Conservation (phyloP, 2,888 invertebrate genomes). For the Junonia oenone region DNA sequence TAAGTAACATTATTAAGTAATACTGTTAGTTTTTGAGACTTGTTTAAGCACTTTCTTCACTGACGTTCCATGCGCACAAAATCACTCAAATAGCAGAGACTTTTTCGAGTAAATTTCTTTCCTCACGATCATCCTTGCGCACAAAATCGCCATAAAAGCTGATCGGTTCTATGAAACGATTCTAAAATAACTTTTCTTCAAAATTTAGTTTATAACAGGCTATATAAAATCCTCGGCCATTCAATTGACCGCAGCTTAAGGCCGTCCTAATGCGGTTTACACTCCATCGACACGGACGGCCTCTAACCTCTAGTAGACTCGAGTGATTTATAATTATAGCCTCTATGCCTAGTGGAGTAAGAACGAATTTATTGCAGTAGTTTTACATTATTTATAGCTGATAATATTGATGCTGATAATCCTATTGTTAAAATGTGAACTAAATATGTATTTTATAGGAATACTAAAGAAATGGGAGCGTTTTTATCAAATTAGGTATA, state of each 20-base stretch:
- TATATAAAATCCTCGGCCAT: background rate
- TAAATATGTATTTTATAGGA: background rate
- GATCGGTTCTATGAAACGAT: too few species aligned
- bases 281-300: slow-evolving; percentile 1
- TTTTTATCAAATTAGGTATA: too few species aligned
- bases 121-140: too few species aligned
- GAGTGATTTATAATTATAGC: slow-evolving; percentile 1
- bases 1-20: too few species aligned
- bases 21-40: too few species aligned
- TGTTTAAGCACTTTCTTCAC: too few species aligned
- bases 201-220: background rate
- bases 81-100: too few species aligned
- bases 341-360: background rate
- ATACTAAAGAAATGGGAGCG: too few species aligned
- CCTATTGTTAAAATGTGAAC: background rate
- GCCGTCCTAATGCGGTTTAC: background rate
- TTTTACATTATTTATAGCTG: background rate
- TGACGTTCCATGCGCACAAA: too few species aligned
- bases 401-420: background rate
- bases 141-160: too few species aligned
- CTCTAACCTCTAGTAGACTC: background rate
- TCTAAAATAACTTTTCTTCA: too few species aligned
- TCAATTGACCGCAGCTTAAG: background rate
- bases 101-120: too few species aligned
- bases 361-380: background rate